These are phyloP conservation scores for Schlechtendalia chinensis DNA, from an alignment of 1,140 invertebrate species.

Conservation along the genomic window DNA sequence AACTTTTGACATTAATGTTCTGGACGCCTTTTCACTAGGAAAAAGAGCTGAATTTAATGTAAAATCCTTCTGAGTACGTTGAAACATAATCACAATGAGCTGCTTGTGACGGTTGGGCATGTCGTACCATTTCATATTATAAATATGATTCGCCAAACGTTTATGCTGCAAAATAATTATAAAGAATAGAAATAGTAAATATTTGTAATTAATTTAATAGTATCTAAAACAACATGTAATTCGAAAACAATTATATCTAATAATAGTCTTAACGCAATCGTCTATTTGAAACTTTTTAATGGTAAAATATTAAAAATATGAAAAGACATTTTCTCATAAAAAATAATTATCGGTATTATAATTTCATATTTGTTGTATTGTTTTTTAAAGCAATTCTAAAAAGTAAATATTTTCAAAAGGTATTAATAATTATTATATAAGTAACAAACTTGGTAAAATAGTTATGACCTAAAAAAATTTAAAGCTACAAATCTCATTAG, in stretches of 20 bases:
- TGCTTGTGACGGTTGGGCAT: slow-evolving; percentile 15
- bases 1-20: not conserved
- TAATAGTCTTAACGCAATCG: not conserved
- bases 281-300: not conserved
- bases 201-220: not conserved
- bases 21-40: not conserved
- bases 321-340: not conserved
- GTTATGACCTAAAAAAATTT: too few species aligned
- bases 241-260: too few species aligned
- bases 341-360: too few species aligned
- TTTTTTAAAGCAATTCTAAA: too few species aligned
- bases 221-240: too few species aligned
- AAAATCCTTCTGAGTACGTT: slow-evolving; percentile 29
- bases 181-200: not conserved
- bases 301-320: not conserved
- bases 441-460: too few species aligned
- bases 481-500: too few species aligned
- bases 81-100: slow-evolving; percentile 15
- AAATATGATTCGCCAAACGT: slow-evolving; percentile 12
- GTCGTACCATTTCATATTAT: slow-evolving; percentile 9
- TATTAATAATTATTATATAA: too few species aligned
- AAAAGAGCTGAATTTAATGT: not conserved
- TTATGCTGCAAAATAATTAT: not conserved
- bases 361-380: too few species aligned
- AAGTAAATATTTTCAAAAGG: too few species aligned